phyloP scores from a whole-genome alignment of 2,797 vertebrate genomes.

The Vipera latastei region DNA sequence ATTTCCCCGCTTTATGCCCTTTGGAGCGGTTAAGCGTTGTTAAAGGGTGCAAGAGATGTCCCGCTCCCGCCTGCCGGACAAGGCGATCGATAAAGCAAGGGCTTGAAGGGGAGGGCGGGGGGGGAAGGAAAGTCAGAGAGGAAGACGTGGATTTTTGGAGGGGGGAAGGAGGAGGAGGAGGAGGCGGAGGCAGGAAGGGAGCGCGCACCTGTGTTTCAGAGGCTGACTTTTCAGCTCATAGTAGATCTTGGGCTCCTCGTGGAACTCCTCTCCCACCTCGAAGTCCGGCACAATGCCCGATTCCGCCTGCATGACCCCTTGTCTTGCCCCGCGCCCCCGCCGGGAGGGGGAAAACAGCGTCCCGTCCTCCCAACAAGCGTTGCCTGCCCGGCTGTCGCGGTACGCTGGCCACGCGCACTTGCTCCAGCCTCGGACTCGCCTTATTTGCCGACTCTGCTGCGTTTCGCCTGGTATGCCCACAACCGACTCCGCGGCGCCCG shows the following conservation, averaged over 20 bases:
- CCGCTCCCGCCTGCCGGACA: background rate
- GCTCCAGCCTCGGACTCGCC: background rate
- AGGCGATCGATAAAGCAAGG: background rate
- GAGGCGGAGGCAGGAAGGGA: too few relatives aligned
- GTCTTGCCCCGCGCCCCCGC: slow-evolving; percentile 47
- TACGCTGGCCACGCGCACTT: background rate
- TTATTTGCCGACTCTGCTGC: slow-evolving; percentile 19
- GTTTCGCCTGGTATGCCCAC: slow-evolving; percentile 28
- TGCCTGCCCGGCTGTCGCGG: background rate
- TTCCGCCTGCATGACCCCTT: slow-evolving; percentile 86
- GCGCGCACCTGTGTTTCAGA: slow-evolving; percentile 91
- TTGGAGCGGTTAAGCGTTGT: background rate
- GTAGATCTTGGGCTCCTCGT: slow-evolving; percentile 94
- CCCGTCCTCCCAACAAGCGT: background rate
- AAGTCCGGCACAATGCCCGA: slow-evolving; percentile 96
- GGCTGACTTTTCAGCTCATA: slow-evolving; percentile 97
- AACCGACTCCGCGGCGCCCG: background rate
- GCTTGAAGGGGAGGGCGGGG: background rate
- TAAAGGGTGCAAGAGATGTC: background rate
- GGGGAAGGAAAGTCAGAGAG: too few relatives aligned
- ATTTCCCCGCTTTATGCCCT: background rate
- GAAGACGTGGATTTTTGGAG: background rate
- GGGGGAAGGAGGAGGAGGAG: background rate
- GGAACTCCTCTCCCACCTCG: slow-evolving; percentile 91
- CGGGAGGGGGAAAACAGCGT: slow-evolving; percentile 20